Evolutionary conservation across 2,888 invertebrate species (phyloP), one percentile per base, ranked within the genome.

Genomic region (Aromia moschata): DNA sequence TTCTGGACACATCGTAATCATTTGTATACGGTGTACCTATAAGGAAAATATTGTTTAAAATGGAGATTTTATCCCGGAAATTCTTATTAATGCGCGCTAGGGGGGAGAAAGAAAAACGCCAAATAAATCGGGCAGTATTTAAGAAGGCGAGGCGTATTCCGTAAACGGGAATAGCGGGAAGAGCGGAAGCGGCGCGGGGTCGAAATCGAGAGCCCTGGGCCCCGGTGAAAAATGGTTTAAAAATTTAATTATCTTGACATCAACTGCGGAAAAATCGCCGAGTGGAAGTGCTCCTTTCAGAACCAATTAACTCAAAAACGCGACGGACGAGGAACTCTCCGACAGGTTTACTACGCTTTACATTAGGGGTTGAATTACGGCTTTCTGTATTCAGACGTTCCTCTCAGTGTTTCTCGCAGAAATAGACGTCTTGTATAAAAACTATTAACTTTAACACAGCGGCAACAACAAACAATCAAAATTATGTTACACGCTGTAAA

Each of bases 221-320:
- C 56, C 37, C 53, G 55, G 70, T 73, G 75, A 74, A 76, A 76
- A 76, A 76, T 74, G 76, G 71, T 76, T 77, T 75, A 77, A 77
- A 77, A 77, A 77, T 77, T 77, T 77, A 77, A 77, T 77, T 77
- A 77, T 76, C 75, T 73, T 74, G 76, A 77, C 76, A 75, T 76
- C 73, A 71, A 77, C 75, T 75, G 75, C 74, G 76, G 77, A 76
- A 77, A 64, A 76, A 75, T 75, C 75, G 75, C 73, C 72, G 75
- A 76, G 76, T 75, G 77, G 76, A 76, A 77, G 74, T 74, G 73
- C 74, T 75, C 77, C 74, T 77, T 77, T 78, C 76, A 75, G 70
- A 75, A 74, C 67, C 75, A 77, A 78, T 77, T 78, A 78, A 76
- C 74, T 76, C 74, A 72, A 74, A 76, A 77, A 71, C 70, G 71